Base-by-base conservation (phyloP, 2,888 invertebrate genomes). In the Neoaliturus tenellus region DNA sequence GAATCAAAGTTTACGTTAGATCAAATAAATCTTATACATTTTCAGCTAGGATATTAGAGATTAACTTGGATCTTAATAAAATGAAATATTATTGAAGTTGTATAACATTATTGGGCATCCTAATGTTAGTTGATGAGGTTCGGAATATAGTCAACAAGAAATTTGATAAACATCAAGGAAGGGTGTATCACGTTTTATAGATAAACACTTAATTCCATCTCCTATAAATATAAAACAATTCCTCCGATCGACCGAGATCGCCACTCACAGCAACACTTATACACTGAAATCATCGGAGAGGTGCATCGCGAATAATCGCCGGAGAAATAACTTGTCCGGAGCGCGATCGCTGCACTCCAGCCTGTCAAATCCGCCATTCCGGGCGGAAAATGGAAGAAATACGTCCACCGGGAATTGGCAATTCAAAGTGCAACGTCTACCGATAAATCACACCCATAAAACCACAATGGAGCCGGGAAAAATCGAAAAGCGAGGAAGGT, bases 381-480 rank as follows among this genome's bases (percentile, higher is more conserved):
- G 33, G 23, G 67, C 17, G 41, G 39, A 71, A 62, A 62, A 62
- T 12, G 31, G 25, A 62, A 62, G 71, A 71, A 71, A 71, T 71
- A 71, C 71, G 71, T 71, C 31, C 75, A 14, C 48, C 44, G 48
- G 73, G 14, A 44, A 48, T 28, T 35, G 75, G 55, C 55, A 35
- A 44, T 75, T 41, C 73, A 25, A 41, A 75, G 39, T 75, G 73
- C 73, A 75, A 55, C 51, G 51, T 20, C 55, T 48, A 35, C 28
- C 31, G 31, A 78, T 78, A 78, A 78, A 78, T 78, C 78, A 78
- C 33, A 17, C 1, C 55, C 78, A 23, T 78, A 78, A 75, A 78
- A 78, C 48, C 35, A 78, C 78, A 78, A 78, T 78, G 78, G 78
- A 33, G 78, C 78, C 55, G 78, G 35, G 55, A 78, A 78, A 78